Evolutionary conservation across 2,888 invertebrate genomes (phyloP).

Genomic region (Cylloceria caligata): DNA sequence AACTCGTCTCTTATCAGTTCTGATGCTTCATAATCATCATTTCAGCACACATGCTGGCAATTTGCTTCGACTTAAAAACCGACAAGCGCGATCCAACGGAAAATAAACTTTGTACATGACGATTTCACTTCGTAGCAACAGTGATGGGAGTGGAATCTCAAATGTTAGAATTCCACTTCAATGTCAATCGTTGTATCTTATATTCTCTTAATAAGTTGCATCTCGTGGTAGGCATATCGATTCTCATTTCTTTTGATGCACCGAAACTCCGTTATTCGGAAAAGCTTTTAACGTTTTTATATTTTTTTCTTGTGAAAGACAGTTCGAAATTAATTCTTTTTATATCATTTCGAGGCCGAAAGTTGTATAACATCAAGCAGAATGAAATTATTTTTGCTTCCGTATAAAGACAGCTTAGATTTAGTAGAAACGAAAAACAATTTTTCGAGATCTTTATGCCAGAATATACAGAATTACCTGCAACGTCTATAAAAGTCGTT

Average conservation of each 20-base stretch:
- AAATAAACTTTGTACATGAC: constrained; percentile 49
- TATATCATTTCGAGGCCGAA: not conserved
- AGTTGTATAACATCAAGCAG: not conserved
- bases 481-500: no score
- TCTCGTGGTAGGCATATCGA: constrained; percentile 25
- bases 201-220: constrained; percentile 30
- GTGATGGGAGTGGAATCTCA: constrained; percentile 15
- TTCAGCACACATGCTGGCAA: constrained; percentile 21
- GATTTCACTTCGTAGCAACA: constrained; percentile 29
- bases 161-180: constrained; percentile 24
- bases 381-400: not conserved
- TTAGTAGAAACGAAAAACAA: no score
- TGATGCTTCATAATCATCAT: constrained; percentile 14
- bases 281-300: constrained; percentile 57
- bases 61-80: constrained; percentile 33
- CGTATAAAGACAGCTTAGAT: no score
- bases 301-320: constrained; percentile 2
- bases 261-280: constrained; percentile 47
- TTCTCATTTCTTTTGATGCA: constrained; percentile 36
- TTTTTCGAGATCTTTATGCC: no score
- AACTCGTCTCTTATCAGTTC: constrained; percentile 52
- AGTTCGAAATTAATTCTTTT: constrained; percentile 6
- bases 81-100: not conserved
- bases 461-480: no score
- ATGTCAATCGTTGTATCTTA: constrained; percentile 30